Evolutionary conservation across 2,888 invertebrate species (phyloP).

Genomic region (Chaetoderma sp.): DNA sequence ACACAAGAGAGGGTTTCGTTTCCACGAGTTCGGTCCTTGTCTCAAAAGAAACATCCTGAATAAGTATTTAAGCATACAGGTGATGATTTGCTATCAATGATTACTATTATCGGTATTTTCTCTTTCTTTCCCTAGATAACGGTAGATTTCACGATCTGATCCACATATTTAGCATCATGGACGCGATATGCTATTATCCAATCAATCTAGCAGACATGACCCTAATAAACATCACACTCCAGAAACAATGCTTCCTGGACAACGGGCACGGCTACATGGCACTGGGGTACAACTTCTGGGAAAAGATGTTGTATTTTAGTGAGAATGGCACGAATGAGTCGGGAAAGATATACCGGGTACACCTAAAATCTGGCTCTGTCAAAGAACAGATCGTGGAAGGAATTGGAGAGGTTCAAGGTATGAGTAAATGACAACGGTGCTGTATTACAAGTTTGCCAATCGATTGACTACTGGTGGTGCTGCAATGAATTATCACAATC

Average conservation of each 20-base stretch:
- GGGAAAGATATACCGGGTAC: constrained; percentile 57
- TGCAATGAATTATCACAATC: not conserved
- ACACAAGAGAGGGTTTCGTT: no score
- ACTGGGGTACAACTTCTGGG: constrained; percentile 49
- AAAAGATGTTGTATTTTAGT: constrained; percentile 55
- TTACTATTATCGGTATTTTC: no score
- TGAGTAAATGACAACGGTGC: not conserved
- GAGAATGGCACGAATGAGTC: constrained; percentile 57
- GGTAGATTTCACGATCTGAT: constrained; percentile 37
- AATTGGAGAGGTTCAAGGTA: constrained; percentile 58
- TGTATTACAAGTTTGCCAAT: not conserved
- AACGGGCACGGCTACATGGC: constrained; percentile 66
- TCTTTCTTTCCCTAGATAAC: no score
- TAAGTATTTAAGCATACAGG: no score
- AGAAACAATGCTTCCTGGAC: constrained; percentile 74
- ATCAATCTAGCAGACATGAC: constrained; percentile 63
- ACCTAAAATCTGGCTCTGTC: constrained; percentile 45
- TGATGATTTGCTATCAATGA: no score
- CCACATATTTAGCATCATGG: constrained; percentile 58
- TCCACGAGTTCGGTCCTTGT: no score
- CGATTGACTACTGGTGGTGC: not conserved
- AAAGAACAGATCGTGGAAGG: constrained; percentile 56
- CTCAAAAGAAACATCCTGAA: no score
- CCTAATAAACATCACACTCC: constrained; percentile 52
- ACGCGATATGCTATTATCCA: constrained; percentile 65